These are phyloP conservation scores for Mus caroli DNA, from an alignment of 2,797 vertebrate species.

Conservation along the genomic window DNA sequence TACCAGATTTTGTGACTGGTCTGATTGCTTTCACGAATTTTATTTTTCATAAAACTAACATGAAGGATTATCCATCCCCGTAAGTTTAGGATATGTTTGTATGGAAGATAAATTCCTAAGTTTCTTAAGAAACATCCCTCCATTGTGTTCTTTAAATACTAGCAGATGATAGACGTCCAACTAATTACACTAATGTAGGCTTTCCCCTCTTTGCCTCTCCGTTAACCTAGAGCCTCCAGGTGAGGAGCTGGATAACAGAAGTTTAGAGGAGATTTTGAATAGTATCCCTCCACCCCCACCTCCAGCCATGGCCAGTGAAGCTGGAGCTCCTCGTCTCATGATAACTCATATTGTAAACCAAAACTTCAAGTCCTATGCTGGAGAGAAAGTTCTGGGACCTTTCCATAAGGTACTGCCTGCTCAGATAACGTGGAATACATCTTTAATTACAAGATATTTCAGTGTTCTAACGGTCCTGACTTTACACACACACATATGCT, in stretches of 20 bases:
- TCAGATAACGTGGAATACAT: constrained; percentile 45
- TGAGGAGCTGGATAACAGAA: constrained; percentile 93
- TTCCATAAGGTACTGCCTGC: constrained; percentile 96
- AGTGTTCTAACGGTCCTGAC: constrained; percentile 8
- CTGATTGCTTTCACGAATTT: constrained; percentile 46
- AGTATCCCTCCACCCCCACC: constrained; percentile 98
- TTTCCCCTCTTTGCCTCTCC: constrained; percentile 60
- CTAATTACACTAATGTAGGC: constrained; percentile 54
- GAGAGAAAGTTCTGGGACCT: constrained; percentile 96
- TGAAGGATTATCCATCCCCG: background rate
- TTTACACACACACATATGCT: background rate
- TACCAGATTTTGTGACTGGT: constrained; percentile 5
- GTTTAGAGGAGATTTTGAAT: constrained; percentile 98
- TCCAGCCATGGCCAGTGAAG: constrained; percentile 98
- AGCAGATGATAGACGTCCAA: background rate
- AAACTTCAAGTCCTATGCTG: constrained; percentile 99
- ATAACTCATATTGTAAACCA: constrained; percentile 99
- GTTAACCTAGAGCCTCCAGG: constrained; percentile 87
- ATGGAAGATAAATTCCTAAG: constrained; percentile 34
- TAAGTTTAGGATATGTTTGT: constrained; percentile 53
- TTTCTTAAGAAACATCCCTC: constrained; percentile 53
- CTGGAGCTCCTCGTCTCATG: constrained; percentile 98
- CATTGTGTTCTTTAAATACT: background rate
- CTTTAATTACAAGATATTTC: constrained; percentile 47
- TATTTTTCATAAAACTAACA: constrained; percentile 3